Evolutionary conservation across 2,113 vertebrate genomes (phyloP).

Genomic region (Barbus barbus): DNA sequence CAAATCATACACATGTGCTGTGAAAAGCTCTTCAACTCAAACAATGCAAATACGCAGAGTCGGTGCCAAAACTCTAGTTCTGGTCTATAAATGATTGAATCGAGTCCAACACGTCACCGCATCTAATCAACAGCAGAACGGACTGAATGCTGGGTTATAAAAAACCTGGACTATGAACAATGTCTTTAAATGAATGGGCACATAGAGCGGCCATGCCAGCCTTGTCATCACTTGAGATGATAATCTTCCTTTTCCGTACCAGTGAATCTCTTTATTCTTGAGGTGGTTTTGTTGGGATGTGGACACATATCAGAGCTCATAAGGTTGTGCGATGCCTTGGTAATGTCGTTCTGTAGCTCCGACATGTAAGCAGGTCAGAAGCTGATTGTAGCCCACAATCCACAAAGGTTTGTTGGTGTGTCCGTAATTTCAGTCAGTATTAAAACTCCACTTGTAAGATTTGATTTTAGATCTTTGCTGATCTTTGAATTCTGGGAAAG

Average conservation of each 20-base stretch:
- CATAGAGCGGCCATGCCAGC: background rate
- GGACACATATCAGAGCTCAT: background rate
- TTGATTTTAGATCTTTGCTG: background rate
- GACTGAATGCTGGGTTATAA: background rate
- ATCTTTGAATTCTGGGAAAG: conserved; percentile 13
- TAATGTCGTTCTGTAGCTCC: background rate
- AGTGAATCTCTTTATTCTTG: conserved; percentile 4
- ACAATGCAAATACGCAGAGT: conserved; percentile 17
- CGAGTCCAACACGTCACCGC: background rate
- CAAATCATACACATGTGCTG: background rate
- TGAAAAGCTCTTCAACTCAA: conserved; percentile 2
- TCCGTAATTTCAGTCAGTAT: background rate
- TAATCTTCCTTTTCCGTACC: background rate
- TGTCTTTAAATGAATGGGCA: conserved; percentile 14
- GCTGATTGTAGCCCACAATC: background rate
- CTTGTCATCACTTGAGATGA: conserved; percentile 18
- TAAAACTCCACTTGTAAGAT: background rate
- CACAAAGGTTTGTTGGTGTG: background rate
- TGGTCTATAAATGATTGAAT: conserved; percentile 6
- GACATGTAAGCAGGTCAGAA: background rate
- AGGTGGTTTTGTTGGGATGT: background rate
- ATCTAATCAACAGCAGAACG: conserved; percentile 26
- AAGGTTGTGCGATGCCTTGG: background rate
- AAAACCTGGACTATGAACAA: conserved; percentile 21
- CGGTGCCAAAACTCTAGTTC: background rate